Conservation (phyloP, 1,140 invertebrate species). For the Panagrolaimus sp. region DNA sequence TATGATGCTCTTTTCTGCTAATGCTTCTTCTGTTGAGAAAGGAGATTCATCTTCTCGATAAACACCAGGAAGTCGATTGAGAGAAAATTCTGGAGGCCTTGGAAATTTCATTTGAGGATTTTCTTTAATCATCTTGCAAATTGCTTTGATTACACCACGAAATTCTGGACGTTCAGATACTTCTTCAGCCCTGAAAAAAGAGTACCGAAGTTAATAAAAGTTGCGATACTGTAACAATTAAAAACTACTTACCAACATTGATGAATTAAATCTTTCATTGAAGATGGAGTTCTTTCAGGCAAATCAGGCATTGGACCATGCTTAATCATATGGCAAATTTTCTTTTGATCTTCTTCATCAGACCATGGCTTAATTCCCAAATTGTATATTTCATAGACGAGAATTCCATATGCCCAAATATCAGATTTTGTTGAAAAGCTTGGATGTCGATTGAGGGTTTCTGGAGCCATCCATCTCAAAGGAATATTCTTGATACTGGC, state of each 20-base stretch:
- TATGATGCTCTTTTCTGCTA: not conserved
- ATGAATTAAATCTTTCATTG: not conserved
- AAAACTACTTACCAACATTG: slow-evolving; percentile 1
- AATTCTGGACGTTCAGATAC: not conserved
- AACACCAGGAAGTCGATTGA: not conserved
- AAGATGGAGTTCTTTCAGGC: slow-evolving; percentile 1
- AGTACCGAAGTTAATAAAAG: not conserved
- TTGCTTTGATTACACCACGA: slow-evolving; percentile 1
- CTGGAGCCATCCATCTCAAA: slow-evolving; percentile 85
- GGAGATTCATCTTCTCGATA: not conserved
- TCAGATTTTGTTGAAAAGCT: slow-evolving; percentile 91
- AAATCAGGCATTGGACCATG: slow-evolving; percentile 8
- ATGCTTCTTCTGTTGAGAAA: not conserved
- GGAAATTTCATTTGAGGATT: not conserved
- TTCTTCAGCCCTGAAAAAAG: not conserved
- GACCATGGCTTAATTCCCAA: slow-evolving; percentile 38
- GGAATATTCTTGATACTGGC: not conserved
- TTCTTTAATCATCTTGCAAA: not conserved
- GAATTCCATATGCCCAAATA: slow-evolving; percentile 62
- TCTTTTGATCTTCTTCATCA: slow-evolving; percentile 28
- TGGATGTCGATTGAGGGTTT: slow-evolving; percentile 79
- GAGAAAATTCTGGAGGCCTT: not conserved
- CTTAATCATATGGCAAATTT: slow-evolving; percentile 9
- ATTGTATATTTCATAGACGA: slow-evolving; percentile 59
- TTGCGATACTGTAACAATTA: not conserved